These are phyloP conservation scores for Leptopilina drosophilae DNA, from an alignment of 2,888 invertebrate genomes.

Conservation along the genomic window DNA sequence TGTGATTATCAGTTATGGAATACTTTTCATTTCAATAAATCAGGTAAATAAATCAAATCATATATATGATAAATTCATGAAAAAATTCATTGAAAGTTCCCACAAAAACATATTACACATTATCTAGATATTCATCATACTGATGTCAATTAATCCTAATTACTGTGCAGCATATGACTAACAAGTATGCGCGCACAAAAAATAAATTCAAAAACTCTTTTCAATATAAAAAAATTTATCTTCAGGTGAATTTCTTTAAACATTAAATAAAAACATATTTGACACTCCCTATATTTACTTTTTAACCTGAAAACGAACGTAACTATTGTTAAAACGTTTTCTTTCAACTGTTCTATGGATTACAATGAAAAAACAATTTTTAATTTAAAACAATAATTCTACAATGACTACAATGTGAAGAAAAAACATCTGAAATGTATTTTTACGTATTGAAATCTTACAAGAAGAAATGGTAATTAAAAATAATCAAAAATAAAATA, in stretches of 20 bases:
- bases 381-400: background rate
- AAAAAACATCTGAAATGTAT: too few species aligned
- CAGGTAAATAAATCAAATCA: background rate
- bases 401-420: background rate
- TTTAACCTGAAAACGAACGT: background rate
- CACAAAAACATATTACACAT: background rate
- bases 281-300: constrained; percentile 20
- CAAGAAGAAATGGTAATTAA: too few species aligned
- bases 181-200: background rate
- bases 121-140: background rate
- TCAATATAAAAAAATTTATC: background rate
- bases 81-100: background rate
- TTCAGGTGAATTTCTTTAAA: background rate
- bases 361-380: background rate
- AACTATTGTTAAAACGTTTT: background rate
- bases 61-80: too few species aligned
- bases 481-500: too few species aligned
- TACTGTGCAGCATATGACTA: background rate
- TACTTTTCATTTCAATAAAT: background rate
- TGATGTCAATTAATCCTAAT: background rate
- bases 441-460: background rate
- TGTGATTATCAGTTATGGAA: constrained; percentile 15
- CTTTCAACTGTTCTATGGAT: background rate
- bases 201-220: background rate
- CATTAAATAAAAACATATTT: background rate